Evolutionary conservation across 2,797 vertebrate species (phyloP).

Genomic region (Hafferia zeledoni): DNA sequence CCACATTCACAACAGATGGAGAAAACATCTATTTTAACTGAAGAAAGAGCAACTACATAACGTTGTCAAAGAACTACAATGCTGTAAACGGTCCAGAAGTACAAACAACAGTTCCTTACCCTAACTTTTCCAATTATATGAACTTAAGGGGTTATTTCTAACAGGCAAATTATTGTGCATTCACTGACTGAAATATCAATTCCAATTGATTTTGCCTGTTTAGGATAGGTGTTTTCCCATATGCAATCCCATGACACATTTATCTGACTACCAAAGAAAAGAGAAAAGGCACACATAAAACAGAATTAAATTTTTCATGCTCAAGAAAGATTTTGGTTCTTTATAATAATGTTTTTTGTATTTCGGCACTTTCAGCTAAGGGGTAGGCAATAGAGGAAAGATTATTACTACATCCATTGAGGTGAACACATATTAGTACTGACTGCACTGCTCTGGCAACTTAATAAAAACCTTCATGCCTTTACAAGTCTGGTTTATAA

Average conservation of each 20-base stretch:
- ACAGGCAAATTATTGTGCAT: background rate
- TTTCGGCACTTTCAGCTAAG: background rate
- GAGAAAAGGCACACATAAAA: background rate
- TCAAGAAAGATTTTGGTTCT: background rate
- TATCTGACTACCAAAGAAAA: background rate
- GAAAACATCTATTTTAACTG: background rate
- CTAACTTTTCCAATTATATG: background rate
- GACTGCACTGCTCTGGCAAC: background rate
- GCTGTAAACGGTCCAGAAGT: background rate
- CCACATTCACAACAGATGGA: constrained; percentile 15
- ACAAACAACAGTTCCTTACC: background rate
- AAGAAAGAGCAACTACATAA: background rate
- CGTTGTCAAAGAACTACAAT: background rate
- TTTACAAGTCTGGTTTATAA: background rate
- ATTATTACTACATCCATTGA: background rate
- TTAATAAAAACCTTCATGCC: background rate
- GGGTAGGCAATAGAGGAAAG: background rate
- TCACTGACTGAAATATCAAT: background rate
- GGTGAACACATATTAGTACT: background rate
- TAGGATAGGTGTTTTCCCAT: background rate
- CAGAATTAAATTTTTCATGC: background rate
- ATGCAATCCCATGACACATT: background rate
- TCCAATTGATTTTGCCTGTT: background rate
- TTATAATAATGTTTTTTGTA: background rate
- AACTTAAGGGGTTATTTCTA: background rate